Conservation (phyloP, 1,140 invertebrate genomes). For the Alviniconcha marisindica region DNA sequence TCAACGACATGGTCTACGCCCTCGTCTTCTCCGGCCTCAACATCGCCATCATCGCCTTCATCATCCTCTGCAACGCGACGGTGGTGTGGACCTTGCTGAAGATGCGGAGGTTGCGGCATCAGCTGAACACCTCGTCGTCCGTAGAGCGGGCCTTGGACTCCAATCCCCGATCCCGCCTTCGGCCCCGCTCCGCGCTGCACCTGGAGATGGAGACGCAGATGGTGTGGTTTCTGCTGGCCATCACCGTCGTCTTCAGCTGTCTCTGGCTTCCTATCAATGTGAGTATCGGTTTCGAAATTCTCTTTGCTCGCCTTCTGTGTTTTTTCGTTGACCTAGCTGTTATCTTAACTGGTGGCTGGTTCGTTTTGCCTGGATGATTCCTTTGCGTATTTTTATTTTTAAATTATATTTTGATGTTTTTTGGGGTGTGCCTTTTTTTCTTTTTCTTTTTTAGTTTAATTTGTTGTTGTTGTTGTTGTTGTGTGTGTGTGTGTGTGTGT, state of each 20-base stretch:
- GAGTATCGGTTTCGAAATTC: constrained; percentile 45
- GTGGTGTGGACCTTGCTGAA: constrained; percentile 70
- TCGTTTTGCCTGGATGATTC: neutral
- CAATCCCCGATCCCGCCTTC: neutral
- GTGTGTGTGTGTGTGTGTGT: constrained; percentile 7
- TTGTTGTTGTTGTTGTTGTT: neutral
- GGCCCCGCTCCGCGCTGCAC: constrained; percentile 50
- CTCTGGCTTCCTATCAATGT: constrained; percentile 77
- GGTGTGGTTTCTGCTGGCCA: constrained; percentile 75
- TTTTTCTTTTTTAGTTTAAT: neutral
- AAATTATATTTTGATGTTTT: neutral
- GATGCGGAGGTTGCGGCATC: constrained; percentile 60
- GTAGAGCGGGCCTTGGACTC: constrained; percentile 40
- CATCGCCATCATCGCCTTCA: constrained; percentile 66
- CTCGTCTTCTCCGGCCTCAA: constrained; percentile 69
- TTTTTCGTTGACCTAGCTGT: too few species aligned
- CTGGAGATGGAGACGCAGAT: constrained; percentile 76
- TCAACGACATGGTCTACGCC: constrained; percentile 64
- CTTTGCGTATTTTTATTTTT: neutral
- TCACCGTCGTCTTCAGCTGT: constrained; percentile 74
- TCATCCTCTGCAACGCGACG: constrained; percentile 68
- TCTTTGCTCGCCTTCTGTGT: neutral
- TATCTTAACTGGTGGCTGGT: too few species aligned
- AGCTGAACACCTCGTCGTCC: constrained; percentile 60
- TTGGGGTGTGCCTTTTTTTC: neutral